These are phyloP conservation scores for Epinephelus coioides DNA, from an alignment of 2,797 vertebrate genomes.

Conservation along the genomic window DNA sequence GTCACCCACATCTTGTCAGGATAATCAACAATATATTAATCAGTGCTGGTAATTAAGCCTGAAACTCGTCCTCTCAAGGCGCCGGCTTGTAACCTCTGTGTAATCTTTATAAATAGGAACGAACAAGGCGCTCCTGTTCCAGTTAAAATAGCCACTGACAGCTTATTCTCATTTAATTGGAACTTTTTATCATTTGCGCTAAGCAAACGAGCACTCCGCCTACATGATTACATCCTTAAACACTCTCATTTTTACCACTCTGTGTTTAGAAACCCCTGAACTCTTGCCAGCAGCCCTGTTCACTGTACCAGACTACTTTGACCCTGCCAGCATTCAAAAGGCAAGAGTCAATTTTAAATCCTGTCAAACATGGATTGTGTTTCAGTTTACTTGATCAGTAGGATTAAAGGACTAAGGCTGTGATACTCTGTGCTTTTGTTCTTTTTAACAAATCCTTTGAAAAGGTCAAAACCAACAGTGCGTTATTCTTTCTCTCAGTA, in stretches of 20 bases:
- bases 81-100: slow-evolving; percentile 10
- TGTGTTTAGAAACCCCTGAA: slow-evolving; percentile 3
- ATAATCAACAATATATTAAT: neutral
- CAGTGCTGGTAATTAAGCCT: slow-evolving; percentile 14
- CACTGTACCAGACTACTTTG: slow-evolving; percentile 6
- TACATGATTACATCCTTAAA: slow-evolving; percentile 65
- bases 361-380: slow-evolving; percentile 4
- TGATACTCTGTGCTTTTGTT: neutral
- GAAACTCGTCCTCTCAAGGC: neutral
- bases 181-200: slow-evolving; percentile 60
- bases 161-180: slow-evolving; percentile 57
- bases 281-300: slow-evolving; percentile 4
- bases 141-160: slow-evolving; percentile 49
- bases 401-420: slow-evolving; percentile 23
- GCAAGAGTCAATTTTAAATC: slow-evolving; percentile 1
- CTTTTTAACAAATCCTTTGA: slow-evolving; percentile 10
- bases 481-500: neutral
- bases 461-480: neutral
- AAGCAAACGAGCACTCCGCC: slow-evolving; percentile 47
- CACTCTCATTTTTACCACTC: slow-evolving; percentile 31
- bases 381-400: slow-evolving; percentile 4
- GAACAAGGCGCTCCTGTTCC: slow-evolving; percentile 30
- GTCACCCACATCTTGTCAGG: neutral
- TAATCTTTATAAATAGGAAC: slow-evolving; percentile 45
- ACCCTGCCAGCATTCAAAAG: neutral